A percentile compares a stretch with the other conserved stretches of the same genome.
These are phyloP conservation scores for Tiphia femorata DNA, from an alignment of 2,888 invertebrate genomes.

Conservation along the genomic window DNA sequence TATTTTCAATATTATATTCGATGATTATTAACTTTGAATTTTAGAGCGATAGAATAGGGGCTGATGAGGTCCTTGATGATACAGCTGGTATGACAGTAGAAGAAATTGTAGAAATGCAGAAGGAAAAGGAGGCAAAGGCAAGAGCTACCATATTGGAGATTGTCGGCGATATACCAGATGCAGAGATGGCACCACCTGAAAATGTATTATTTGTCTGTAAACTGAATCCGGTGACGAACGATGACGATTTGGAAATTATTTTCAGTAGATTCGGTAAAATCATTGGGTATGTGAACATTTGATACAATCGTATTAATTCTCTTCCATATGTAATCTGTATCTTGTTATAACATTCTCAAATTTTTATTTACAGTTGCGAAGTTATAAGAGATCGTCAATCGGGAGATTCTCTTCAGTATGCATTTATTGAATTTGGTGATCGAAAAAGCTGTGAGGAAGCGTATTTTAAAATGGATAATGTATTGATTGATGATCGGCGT, in stretches of 20 bases:
- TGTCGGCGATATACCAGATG: slow-evolving; percentile 97
- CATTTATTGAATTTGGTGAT: slow-evolving; percentile 97
- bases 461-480: slow-evolving; percentile 99
- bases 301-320: slow-evolving; percentile 18
- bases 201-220: slow-evolving; percentile 99
- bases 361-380: slow-evolving; percentile 81
- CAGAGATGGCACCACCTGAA: slow-evolving; percentile 97
- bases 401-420: slow-evolving; percentile 97
- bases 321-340: background rate
- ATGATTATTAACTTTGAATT: background rate
- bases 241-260: slow-evolving; percentile 97
- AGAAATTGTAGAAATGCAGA: slow-evolving; percentile 89
- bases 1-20: background rate
- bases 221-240: slow-evolving; percentile 97
- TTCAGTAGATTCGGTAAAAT: slow-evolving; percentile 97
- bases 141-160: slow-evolving; percentile 98
- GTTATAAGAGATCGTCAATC: slow-evolving; percentile 94
- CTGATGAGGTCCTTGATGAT: slow-evolving; percentile 94
- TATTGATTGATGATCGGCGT: slow-evolving; percentile 96
- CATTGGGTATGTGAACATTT: slow-evolving; percentile 70
- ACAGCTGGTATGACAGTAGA: slow-evolving; percentile 85
- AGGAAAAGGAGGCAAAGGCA: slow-evolving; percentile 94
- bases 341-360: too few relatives aligned
- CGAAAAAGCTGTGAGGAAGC: slow-evolving; percentile 95
- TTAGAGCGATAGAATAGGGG: slow-evolving; percentile 88